Evolutionary conservation across 2,888 invertebrate species (phyloP), one percentile per base, ranked within the genome.

Genomic region (Ichneumon xanthorius): DNA sequence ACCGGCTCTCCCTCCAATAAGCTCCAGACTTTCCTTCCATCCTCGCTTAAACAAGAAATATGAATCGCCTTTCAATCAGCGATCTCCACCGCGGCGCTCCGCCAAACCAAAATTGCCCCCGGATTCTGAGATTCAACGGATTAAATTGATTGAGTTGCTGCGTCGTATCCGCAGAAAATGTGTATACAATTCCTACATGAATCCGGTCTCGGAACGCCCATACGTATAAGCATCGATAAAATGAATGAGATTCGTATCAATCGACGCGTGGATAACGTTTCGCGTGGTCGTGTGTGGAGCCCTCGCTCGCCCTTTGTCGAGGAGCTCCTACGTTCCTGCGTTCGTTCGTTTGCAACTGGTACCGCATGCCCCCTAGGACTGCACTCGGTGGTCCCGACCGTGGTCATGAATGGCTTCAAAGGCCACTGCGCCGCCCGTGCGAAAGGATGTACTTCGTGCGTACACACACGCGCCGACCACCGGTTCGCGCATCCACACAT

Each of bases 211-310:
- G 33, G 30, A 7, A 2, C 26, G 26, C 19, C 1, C 61, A 22
- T 37, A 2, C 26, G 5, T 48, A 48, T 26, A 22, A 4, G 55
- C 33, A 48, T 80, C 84, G 50, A 76, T 76, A 70, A 84, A 84
- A 84, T 80, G 75, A 84, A 80, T 80, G 84, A 80, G 63, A 80
- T 80, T 84, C 65, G 71, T 65, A 71, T 84, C 80, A 71, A 80
- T 65, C 76, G 75, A 80, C 73, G 80, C 75, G 76, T 80, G 84
- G 71, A 76, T 80, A 76, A 84, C 65, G 58, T 75, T 84, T 80
- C 55, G 80, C 80, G 80, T 75, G 71, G 80, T 68, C 11, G 58
- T 68, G 71, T 22, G 55, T 67, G 71, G 48, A 78, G 73, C 78
- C 50, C 73, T 73, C 71, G 48, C 79, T 70, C 33, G 50, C 50